These are phyloP conservation scores for Rhizoglyphus robini DNA, from an alignment of 1,140 invertebrate genomes.

Conservation along the genomic window DNA sequence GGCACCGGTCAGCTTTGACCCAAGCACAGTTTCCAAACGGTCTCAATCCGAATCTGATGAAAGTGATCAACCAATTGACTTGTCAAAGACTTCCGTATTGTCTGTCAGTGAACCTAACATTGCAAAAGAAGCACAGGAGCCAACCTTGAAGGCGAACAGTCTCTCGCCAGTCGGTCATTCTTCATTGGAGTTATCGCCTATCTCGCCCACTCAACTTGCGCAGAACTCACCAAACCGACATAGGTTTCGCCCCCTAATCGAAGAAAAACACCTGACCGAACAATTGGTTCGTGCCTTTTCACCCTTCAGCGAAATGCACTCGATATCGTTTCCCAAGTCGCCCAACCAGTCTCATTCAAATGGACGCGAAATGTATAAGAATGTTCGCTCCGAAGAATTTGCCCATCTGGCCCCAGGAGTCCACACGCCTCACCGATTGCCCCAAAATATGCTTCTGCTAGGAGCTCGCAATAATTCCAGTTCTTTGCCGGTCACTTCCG, in stretches of 20 bases:
- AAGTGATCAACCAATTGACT: background rate
- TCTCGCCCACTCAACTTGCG: background rate
- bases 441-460: background rate
- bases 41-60: background rate
- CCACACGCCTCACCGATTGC: background rate
- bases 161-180: too few species aligned
- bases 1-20: background rate
- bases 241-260: background rate
- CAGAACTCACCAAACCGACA: background rate
- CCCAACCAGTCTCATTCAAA: background rate
- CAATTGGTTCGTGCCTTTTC: background rate
- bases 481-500: background rate
- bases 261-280: background rate
- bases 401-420: background rate
- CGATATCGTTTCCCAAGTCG: background rate
- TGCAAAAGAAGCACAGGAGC: too few species aligned
- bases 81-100: background rate
- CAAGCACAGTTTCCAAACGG: background rate
- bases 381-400: conserved; percentile 5
- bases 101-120: too few species aligned
- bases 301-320: background rate
- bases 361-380: conserved; percentile 1
- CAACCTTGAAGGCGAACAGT: too few species aligned
- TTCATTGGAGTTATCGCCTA: background rate
- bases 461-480: background rate